Evolutionary conservation across 35 echinoderm and acorn worm genomes (phyloP).

Genomic region (Eucidaris tribuloides): DNA sequence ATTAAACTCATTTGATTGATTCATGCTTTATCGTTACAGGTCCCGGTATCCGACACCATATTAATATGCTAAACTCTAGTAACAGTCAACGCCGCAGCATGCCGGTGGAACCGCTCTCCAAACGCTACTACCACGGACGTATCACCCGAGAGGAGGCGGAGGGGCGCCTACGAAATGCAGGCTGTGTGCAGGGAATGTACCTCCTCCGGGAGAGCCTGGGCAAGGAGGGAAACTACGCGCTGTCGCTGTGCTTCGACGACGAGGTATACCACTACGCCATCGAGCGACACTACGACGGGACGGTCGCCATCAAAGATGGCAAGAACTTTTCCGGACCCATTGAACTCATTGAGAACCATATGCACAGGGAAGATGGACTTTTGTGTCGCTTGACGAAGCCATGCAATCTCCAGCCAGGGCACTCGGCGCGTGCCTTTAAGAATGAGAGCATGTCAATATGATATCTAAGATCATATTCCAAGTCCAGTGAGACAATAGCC

Average conservation of each 20-base stretch:
- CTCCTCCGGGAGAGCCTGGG: conserved; percentile 79
- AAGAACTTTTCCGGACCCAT: conserved; percentile 86
- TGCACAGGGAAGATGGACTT: conserved; percentile 74
- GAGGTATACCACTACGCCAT: conserved; percentile 94
- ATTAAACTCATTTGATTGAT: too few relatives aligned
- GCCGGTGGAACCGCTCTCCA: conserved; percentile 48
- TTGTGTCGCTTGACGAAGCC: conserved; percentile 69
- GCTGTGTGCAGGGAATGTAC: conserved; percentile 65
- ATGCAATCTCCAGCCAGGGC: conserved; percentile 46
- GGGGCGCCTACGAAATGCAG: conserved; percentile 41
- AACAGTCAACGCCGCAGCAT: conserved; percentile 6
- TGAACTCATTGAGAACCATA: conserved; percentile 80
- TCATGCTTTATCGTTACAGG: too few relatives aligned
- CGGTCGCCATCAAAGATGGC: conserved; percentile 94
- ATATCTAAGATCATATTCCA: too few relatives aligned
- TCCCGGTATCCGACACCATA: too few relatives aligned
- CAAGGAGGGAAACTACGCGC: conserved; percentile 78
- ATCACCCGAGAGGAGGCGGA: conserved; percentile 95
- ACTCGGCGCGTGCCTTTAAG: conserved; percentile 48
- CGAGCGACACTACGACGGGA: conserved; percentile 77
- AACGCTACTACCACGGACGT: conserved; percentile 81
- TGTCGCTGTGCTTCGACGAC: conserved; percentile 71
- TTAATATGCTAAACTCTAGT: too few relatives aligned
- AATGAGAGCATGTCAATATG: too few relatives aligned
- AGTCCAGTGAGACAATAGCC: too few relatives aligned